A percentile compares a stretch with the other conserved stretches of the same genome.
Evolutionary conservation across 2,888 invertebrate species (phyloP).

Genomic region (Tinea pellionella): DNA sequence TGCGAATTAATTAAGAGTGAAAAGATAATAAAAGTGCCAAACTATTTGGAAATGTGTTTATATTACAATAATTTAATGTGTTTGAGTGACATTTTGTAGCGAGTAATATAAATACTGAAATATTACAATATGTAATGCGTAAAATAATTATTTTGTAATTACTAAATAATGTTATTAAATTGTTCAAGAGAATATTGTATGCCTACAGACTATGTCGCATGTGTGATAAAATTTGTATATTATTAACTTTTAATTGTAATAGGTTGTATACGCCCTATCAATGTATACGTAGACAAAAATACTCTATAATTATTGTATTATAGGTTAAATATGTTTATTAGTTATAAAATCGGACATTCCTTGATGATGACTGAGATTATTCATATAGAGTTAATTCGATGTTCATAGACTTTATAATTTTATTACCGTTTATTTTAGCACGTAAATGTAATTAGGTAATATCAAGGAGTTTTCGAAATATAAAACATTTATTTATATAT

Average conservation of each 20-base stretch:
- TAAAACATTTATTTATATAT: not conserved
- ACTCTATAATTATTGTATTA: not conserved
- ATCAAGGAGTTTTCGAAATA: no score
- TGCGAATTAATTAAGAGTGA: not conserved
- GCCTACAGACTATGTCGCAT: not conserved
- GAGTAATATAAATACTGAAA: not conserved
- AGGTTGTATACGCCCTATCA: constrained; percentile 14
- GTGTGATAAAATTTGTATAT: constrained; percentile 16
- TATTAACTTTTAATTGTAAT: not conserved
- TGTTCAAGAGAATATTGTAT: constrained; percentile 1
- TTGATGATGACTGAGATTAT: not conserved
- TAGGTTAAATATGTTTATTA: not conserved
- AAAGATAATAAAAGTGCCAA: constrained; percentile 1
- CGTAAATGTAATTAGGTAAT: not conserved
- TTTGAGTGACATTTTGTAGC: not conserved
- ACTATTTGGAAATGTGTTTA: not conserved
- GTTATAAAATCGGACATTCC: not conserved
- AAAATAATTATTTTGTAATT: not conserved
- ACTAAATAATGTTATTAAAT: not conserved
- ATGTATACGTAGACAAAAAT: constrained; percentile 14
- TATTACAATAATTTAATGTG: not conserved
- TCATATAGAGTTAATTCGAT: not conserved
- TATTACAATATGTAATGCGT: not conserved
- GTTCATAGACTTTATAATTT: not conserved
- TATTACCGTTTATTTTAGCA: not conserved